Evolutionary conservation across 2,113 vertebrate species (phyloP).

Genomic region (Nematolebias whitei): DNA sequence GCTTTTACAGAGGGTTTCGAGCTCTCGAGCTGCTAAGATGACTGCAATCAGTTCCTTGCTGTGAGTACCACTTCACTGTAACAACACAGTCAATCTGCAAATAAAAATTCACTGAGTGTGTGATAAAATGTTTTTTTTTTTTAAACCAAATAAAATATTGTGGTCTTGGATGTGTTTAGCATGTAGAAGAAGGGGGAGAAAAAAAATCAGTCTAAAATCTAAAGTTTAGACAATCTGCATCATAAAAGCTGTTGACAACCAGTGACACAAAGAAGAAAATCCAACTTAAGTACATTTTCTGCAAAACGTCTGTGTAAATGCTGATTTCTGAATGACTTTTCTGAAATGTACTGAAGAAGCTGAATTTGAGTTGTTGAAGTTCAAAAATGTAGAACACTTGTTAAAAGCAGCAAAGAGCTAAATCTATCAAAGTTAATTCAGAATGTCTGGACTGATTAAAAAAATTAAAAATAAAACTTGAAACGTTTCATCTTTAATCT

Average conservation of each 20-base stretch:
- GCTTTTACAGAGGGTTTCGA: not conserved
- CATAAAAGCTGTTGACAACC: not conserved
- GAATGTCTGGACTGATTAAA: too few species aligned
- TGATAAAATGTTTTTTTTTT: not conserved
- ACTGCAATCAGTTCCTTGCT: slow-evolving; percentile 1
- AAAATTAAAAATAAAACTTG: too few species aligned
- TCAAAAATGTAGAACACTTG: too few species aligned
- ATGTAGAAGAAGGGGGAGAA: too few species aligned
- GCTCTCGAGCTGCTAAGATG: not conserved
- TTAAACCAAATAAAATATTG: not conserved
- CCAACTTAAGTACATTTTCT: too few species aligned
- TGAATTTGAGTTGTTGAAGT: too few species aligned
- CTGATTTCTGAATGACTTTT: too few species aligned
- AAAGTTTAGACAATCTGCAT: not conserved
- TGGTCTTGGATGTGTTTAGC: not conserved
- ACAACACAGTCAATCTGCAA: not conserved
- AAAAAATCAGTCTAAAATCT: not conserved
- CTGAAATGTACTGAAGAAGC: too few species aligned
- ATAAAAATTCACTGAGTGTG: not conserved
- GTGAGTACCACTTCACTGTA: not conserved
- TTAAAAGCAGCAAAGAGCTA: too few species aligned
- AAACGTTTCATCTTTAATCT: too few species aligned
- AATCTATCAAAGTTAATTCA: too few species aligned
- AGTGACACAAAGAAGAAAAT: not conserved
- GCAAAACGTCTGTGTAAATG: too few species aligned